Conservation (phyloP, 2,113 vertebrate genomes). For the Saccopteryx leptura region DNA sequence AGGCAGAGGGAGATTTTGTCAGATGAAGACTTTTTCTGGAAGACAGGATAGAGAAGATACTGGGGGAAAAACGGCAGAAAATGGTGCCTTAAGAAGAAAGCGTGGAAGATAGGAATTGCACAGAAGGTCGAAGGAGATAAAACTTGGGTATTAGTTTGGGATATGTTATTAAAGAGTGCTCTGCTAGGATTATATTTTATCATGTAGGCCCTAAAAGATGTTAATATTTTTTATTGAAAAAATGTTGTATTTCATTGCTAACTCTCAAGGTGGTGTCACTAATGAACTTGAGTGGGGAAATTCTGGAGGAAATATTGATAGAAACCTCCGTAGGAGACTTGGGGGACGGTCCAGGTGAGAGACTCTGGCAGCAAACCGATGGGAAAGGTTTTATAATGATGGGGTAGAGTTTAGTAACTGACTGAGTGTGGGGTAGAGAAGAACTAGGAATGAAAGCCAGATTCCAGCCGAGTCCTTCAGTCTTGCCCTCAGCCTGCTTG, state of each 20-base stretch:
- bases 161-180: background rate
- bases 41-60: background rate
- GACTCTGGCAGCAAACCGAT: background rate
- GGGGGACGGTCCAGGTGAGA: background rate
- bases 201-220: background rate
- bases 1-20: background rate
- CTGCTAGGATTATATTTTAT: background rate
- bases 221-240: slow-evolving; percentile 6
- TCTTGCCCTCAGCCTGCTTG: background rate
- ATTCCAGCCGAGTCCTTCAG: background rate
- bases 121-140: background rate
- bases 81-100: background rate
- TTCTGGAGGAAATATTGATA: background rate
- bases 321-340: background rate
- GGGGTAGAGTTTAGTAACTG: background rate
- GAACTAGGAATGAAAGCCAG: background rate
- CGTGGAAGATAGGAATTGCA: background rate
- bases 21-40: background rate
- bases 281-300: background rate
- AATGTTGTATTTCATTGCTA: background rate
- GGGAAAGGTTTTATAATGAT: background rate
- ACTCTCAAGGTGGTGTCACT: background rate
- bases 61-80: background rate
- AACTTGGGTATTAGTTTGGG: background rate
- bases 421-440: background rate